A percentile compares a stretch with the other conserved stretches of the same genome.
These are phyloP conservation scores for Alectura lathami DNA, from an alignment of 2,113 vertebrate genomes.

Conservation along the genomic window DNA sequence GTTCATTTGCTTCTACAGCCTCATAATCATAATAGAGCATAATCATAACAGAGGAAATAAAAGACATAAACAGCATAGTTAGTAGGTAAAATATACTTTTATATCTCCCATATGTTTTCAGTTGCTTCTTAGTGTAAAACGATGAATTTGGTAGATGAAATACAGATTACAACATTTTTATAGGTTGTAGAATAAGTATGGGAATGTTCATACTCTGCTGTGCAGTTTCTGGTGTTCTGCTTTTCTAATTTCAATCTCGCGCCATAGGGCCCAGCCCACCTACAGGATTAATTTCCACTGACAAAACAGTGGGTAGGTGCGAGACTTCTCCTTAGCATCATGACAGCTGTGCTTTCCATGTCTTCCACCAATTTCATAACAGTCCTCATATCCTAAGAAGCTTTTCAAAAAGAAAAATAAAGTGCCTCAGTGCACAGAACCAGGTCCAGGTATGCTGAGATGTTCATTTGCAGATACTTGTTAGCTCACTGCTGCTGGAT, in stretches of 20 bases:
- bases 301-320: not conserved
- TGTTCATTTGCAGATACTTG: not conserved
- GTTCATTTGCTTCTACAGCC: not conserved
- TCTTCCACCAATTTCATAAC: not conserved
- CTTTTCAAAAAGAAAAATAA: not conserved
- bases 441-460: not conserved
- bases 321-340: not conserved
- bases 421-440: not conserved
- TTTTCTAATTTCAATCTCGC: not conserved
- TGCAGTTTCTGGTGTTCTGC: not conserved
- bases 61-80: not conserved
- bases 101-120: not conserved
- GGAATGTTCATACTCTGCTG: not conserved
- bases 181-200: not conserved
- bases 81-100: not conserved
- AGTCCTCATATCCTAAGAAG: not conserved
- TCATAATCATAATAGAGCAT: not conserved
- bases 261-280: not conserved
- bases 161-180: not conserved
- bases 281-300: not conserved
- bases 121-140: not conserved
- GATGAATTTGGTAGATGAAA: not conserved
- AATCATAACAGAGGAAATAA: not conserved
- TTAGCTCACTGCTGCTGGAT: not conserved
- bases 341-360: not conserved